phyloP scores from a whole-genome alignment of 2,888 invertebrate species.

The Cosmopolites sordidus region DNA sequence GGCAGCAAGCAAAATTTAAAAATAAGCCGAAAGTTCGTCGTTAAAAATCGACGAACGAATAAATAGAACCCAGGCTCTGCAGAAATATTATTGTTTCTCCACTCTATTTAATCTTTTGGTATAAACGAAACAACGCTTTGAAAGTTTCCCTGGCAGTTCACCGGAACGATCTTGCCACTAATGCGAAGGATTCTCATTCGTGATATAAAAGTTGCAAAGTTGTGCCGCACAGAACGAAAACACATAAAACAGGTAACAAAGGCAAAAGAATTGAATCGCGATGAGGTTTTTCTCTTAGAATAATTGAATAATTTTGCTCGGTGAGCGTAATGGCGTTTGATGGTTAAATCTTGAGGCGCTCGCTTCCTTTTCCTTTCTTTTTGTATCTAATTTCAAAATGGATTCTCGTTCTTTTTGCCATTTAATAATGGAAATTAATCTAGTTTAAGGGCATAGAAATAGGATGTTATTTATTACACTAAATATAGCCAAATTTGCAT shows the following conservation, averaged over 20 bases:
- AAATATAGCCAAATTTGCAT: too few species aligned
- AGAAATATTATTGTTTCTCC: constrained; percentile 37
- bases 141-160: constrained; percentile 4
- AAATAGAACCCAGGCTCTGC: constrained; percentile 11
- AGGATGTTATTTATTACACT: too few species aligned
- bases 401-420: too few species aligned
- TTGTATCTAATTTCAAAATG: too few species aligned
- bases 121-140: constrained; percentile 24
- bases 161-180: neutral
- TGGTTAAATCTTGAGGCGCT: neutral
- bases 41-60: neutral
- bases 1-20: neutral
- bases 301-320: constrained; percentile 42
- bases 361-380: too few species aligned
- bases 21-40: neutral
- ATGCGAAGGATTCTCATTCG: neutral
- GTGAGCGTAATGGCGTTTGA: neutral
- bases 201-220: constrained; percentile 4
- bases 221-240: constrained; percentile 20
- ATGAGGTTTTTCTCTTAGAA: constrained; percentile 41
- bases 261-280: constrained; percentile 30
- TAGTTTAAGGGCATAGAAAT: too few species aligned
- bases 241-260: constrained; percentile 39
- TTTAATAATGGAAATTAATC: too few species aligned
- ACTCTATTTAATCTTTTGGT: constrained; percentile 36